Evolutionary conservation across 2,113 vertebrate genomes (phyloP), one percentile per base, ranked within the genome.

Genomic region (Elephantulus edwardii): DNA sequence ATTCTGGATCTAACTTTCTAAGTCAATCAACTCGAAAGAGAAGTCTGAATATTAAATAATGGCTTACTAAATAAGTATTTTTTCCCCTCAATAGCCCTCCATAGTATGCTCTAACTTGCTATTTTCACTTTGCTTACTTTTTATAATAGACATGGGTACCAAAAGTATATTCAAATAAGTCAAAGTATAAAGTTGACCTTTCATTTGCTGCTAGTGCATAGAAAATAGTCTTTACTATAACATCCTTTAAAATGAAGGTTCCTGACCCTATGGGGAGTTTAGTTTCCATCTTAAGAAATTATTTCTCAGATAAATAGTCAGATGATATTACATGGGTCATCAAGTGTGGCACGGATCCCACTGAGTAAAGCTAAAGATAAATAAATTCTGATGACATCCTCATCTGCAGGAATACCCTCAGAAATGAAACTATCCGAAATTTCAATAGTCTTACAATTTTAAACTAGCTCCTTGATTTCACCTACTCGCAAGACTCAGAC

Each of bases 1-100:
- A 87, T 93, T 87, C 72, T 81, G 77, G 40, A 60, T 71, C 82
- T 83, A 86, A 84, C 87, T 89, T 82, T 76, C 81, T 64, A 94
- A 91, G 78, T 92, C 62, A 95, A 66, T 92, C 33, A 93, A 50
- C 50, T 92, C 82, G 77, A 85, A 92, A 88, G 48, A 78, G 72
- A 64, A 78, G 74, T 70, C 62, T 87, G 48, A 82, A 66, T 91
- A 78, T 85, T 89, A 78, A 93, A 77, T 78, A 5, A 75, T 83
- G 19, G 75, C 86, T 91, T 94, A 93, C 81, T 89, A 93, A 90
- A 89, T 77, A 95, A 95, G 74, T 33, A 82, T 85, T 90, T 83
- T 75, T 71, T 38, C n/a, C 40, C 14, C 48, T 72, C 56, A 94
- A 88, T 91, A 68, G 4, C 83, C 46, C 66, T 81, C 91, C 74